Base-by-base conservation (phyloP, 2,888 invertebrate genomes). In the Xestobium rufovillosum region DNA sequence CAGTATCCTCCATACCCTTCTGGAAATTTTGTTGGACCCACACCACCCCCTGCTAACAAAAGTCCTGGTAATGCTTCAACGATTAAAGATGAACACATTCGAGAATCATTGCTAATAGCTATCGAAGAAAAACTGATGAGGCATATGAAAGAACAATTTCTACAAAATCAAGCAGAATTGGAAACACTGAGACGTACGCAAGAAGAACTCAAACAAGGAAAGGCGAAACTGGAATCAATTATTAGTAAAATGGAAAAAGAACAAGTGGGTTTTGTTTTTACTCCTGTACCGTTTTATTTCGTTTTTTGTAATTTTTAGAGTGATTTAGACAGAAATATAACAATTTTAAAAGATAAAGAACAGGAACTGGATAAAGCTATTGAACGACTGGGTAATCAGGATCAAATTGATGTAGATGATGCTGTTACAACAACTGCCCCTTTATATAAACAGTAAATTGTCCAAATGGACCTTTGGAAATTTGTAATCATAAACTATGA, bases 391-490 rank as follows among this genome's bases (percentile, higher is more conserved):
- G 77, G 82, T 32, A 80, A 80, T 55, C 80, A 86, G 49, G 84
- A 89, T 51, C 76, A 81, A 16, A 80, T 91, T 50, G 87, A 90
- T 68, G 88, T 95, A 26, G 97, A 98, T 67, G 94, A 96, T 61
- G 95, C 95, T 38, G 94, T 97, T 19, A 89, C 89, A 12, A 94
- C 96, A 1, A 91, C 94, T 36, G 90, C 96, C 14, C 96, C 97
- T 0, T 69, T 97, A 30, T 95, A 95, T 60, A 89, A 88, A 68
- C 96, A 96, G 84, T 88, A 64, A 71, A 44, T 23, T 12, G 8
- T 25, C 11, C 52, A 39, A 19, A 19, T n/a, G 23, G 6, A 19
- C 6, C n/a, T 19, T 19, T 19, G 6, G n/a, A n/a, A 14, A 12
- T 43, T n/a, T 27, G 19, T 26, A 31, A 29, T 25, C 23, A 10